Conservation (phyloP, 2,888 invertebrate genomes). For the Vanessa cardui region DNA sequence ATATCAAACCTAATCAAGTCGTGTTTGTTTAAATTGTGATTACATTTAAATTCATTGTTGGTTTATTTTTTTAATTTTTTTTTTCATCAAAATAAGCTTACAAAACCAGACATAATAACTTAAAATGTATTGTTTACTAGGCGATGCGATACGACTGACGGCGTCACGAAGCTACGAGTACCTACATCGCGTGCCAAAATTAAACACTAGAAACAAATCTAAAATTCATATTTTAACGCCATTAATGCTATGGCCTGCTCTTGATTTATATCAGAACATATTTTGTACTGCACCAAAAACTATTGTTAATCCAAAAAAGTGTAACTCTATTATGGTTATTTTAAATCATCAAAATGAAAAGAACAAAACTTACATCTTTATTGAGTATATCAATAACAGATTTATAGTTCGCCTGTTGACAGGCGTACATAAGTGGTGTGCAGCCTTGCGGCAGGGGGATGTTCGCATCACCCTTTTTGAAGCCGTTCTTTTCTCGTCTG, state of each 20-base stretch:
- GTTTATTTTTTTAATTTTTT: background rate
- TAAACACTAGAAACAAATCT: slow-evolving; percentile 51
- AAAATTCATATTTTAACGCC: slow-evolving; percentile 58
- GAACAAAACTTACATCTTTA: slow-evolving; percentile 85
- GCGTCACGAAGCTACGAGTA: slow-evolving; percentile 48
- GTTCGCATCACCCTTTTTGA: slow-evolving; percentile 67
- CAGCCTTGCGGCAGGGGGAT: slow-evolving; percentile 85
- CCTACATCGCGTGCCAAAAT: slow-evolving; percentile 63
- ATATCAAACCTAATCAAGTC: background rate
- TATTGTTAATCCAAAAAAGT: background rate
- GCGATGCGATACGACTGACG: slow-evolving; percentile 45
- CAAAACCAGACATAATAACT: slow-evolving; percentile 10
- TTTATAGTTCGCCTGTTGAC: slow-evolving; percentile 92
- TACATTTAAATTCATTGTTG: background rate
- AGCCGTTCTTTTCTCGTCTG: slow-evolving; percentile 68
- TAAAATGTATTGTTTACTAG: slow-evolving; percentile 56
- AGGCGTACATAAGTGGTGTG: slow-evolving; percentile 95
- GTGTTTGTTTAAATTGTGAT: background rate
- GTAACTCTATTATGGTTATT: background rate
- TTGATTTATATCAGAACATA: slow-evolving; percentile 18
- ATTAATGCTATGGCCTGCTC: slow-evolving; percentile 27
- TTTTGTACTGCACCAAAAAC: slow-evolving; percentile 28
- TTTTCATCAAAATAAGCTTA: background rate
- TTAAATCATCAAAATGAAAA: background rate
- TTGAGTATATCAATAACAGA: slow-evolving; percentile 89